These are phyloP conservation scores for Elysia crispata DNA, from an alignment of 2,888 invertebrate species.

Conservation along the genomic window DNA sequence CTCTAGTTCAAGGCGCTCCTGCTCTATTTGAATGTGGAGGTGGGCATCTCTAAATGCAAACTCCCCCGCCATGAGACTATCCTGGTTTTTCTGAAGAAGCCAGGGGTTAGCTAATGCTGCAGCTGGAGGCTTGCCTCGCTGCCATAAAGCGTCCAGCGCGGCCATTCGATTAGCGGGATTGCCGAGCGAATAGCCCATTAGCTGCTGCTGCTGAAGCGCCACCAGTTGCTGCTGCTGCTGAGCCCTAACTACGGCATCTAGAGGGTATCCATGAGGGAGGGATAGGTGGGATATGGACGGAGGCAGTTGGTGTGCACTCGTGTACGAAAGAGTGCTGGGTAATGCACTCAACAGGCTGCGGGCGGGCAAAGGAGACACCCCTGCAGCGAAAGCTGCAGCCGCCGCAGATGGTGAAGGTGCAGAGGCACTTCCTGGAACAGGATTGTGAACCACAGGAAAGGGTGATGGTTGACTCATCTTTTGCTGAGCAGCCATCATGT, in stretches of 20 bases:
- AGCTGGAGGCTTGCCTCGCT: constrained; percentile 68
- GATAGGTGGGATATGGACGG: constrained; percentile 53
- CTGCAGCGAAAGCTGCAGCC: constrained; percentile 50
- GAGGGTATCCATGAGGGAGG: constrained; percentile 50
- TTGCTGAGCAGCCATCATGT: constrained; percentile 60
- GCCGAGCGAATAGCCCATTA: constrained; percentile 47
- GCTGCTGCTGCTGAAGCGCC: constrained; percentile 63
- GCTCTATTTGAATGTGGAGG: constrained; percentile 60
- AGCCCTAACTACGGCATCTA: constrained; percentile 61
- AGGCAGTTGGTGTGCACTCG: constrained; percentile 60
- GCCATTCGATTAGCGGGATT: constrained; percentile 56
- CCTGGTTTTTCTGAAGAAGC: constrained; percentile 72
- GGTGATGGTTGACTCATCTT: constrained; percentile 59
- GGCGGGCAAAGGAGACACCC: constrained; percentile 50
- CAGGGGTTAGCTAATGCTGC: constrained; percentile 71
- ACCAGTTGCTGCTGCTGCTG: constrained; percentile 62
- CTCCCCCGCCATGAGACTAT: constrained; percentile 66
- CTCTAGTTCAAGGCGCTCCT: constrained; percentile 80
- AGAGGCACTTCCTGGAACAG: constrained; percentile 60
- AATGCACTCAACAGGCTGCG: constrained; percentile 41
- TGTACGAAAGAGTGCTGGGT: constrained; percentile 56
- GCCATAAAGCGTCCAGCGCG: constrained; percentile 74
- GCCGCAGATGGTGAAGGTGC: constrained; percentile 48
- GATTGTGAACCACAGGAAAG: constrained; percentile 53
- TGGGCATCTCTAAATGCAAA: constrained; percentile 41